Evolutionary conservation across 1,140 invertebrate species (phyloP).

Genomic region (Phocides pigmalion): DNA sequence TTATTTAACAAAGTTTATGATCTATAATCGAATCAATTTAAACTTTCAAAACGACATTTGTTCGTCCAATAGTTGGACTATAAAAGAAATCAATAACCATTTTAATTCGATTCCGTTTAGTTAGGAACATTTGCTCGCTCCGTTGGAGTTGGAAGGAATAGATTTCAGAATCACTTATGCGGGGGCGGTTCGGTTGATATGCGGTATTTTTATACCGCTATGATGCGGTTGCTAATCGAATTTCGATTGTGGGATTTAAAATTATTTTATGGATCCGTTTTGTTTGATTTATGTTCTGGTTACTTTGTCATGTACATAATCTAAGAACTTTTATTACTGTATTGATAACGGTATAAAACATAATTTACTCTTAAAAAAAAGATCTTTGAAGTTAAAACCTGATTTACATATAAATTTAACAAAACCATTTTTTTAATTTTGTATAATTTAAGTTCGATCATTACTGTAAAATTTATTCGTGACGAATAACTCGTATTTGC

Average conservation of each 20-base stretch:
- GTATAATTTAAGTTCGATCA: too few species aligned
- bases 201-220: constrained; percentile 3
- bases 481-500: too few species aligned
- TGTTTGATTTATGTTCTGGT: too few species aligned
- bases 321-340: too few species aligned
- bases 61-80: constrained; percentile 20
- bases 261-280: not conserved
- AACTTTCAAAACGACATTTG: constrained; percentile 32
- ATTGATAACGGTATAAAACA: too few species aligned
- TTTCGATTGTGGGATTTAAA: not conserved
- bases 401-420: too few species aligned
- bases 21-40: constrained; percentile 49
- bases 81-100: constrained; percentile 45
- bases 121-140: constrained; percentile 50
- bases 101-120: constrained; percentile 61
- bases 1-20: constrained; percentile 42
- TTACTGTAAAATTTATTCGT: too few species aligned
- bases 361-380: too few species aligned
- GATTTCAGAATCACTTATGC: constrained; percentile 38
- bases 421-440: too few species aligned
- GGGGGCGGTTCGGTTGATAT: not conserved
- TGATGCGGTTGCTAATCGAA: not conserved
- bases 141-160: constrained; percentile 32
- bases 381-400: too few species aligned
- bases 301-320: too few species aligned